These are phyloP conservation scores for Camponotus pennsylvanicus DNA, from an alignment of 1,140 invertebrate genomes.

Conservation along the genomic window DNA sequence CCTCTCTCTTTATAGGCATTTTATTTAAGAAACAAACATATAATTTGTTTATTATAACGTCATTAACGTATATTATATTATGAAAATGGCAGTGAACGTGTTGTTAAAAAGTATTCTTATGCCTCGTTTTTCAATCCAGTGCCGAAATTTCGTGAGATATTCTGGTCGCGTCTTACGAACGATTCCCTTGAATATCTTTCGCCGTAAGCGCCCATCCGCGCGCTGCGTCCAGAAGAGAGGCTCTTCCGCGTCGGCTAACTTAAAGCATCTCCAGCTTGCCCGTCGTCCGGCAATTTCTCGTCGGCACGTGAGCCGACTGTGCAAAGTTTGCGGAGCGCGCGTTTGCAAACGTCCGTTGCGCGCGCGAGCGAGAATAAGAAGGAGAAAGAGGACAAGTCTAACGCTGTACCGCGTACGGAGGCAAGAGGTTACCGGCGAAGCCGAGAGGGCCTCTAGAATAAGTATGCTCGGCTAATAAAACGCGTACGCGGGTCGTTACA, in stretches of 20 bases:
- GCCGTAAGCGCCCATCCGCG: slow-evolving; percentile 55
- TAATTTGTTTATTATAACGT: not conserved
- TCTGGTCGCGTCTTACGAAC: slow-evolving; percentile 30
- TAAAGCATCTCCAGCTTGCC: slow-evolving; percentile 70
- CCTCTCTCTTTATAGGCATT: not conserved
- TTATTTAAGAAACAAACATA: not conserved
- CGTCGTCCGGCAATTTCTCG: slow-evolving; percentile 79
- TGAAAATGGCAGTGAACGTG: not conserved
- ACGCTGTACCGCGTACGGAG: slow-evolving; percentile 57
- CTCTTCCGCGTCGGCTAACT: slow-evolving; percentile 76
- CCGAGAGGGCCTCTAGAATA: slow-evolving; percentile 67
- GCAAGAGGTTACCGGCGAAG: slow-evolving; percentile 65
- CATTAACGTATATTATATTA: not conserved
- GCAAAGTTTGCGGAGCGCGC: slow-evolving; percentile 74
- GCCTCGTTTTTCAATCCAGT: not conserved
- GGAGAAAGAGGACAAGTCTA: slow-evolving; percentile 1
- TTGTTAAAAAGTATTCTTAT: not conserved
- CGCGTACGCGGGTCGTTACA: slow-evolving; percentile 67
- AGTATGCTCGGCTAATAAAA: slow-evolving; percentile 74
- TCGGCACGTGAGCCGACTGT: slow-evolving; percentile 83
- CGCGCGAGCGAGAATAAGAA: not conserved
- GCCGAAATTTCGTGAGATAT: slow-evolving; percentile 16
- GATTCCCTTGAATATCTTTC: slow-evolving; percentile 12
- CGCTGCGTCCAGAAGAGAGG: slow-evolving; percentile 47
- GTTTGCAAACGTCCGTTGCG: slow-evolving; percentile 73